These are phyloP conservation scores for Ceratina australensis DNA, from an alignment of 1,140 invertebrate species.

Conservation along the genomic window DNA sequence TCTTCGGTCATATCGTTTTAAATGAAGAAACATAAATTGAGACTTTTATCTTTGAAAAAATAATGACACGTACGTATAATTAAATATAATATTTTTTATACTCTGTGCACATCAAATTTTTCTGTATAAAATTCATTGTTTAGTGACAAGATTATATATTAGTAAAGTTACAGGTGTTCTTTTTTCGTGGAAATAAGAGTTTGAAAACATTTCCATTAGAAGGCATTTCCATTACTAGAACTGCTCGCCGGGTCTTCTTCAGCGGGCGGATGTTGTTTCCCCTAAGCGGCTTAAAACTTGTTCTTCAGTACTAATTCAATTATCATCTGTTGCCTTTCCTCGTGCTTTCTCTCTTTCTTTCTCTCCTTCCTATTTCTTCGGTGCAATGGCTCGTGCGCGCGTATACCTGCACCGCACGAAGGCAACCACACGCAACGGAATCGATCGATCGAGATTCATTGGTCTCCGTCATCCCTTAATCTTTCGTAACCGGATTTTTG, in stretches of 20 bases:
- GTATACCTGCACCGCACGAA: neutral
- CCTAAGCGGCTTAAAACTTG: constrained; percentile 5
- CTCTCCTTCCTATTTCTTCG: neutral
- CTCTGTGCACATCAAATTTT: too few species aligned
- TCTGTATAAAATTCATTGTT: too few species aligned
- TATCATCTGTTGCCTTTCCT: neutral
- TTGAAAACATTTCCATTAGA: neutral
- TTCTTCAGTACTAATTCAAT: constrained; percentile 12
- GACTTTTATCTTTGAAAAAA: too few species aligned
- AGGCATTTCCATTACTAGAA: neutral
- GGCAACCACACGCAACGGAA: neutral
- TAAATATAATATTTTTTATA: too few species aligned
- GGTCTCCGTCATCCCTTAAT: neutral
- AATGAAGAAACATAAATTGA: too few species aligned
- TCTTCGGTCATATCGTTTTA: too few species aligned
- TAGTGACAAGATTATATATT: too few species aligned
- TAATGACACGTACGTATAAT: too few species aligned
- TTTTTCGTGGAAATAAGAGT: too few species aligned
- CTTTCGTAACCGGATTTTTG: neutral
- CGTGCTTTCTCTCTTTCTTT: neutral
- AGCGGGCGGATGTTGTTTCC: neutral
- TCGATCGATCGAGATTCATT: constrained; percentile 7
- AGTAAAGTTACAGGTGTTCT: too few species aligned
- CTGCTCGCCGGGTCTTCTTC: constrained; percentile 2
- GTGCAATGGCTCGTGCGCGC: neutral